Evolutionary conservation across 92 coral and sea anemone species (phyloP).

Genomic region (Palythoa caribaeorum): DNA sequence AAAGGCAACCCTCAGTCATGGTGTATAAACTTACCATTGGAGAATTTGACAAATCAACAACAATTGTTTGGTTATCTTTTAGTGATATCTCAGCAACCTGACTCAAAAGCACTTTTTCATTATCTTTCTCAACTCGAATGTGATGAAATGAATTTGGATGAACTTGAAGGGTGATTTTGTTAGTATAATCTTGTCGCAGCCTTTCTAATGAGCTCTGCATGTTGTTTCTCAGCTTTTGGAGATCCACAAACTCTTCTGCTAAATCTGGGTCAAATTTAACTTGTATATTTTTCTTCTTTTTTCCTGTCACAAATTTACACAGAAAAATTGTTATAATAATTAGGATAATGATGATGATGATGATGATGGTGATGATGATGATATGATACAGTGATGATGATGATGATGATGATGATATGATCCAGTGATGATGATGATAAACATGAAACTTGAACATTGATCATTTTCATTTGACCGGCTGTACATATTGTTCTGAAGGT

Average conservation of each 20-base stretch:
- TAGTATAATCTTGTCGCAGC: constrained; percentile 81
- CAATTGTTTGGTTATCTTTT: constrained; percentile 81
- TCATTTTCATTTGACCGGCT: too few relatives aligned
- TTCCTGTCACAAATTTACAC: constrained; percentile 32
- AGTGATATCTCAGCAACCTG: constrained; percentile 80
- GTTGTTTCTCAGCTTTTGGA: constrained; percentile 75
- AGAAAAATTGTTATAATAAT: background rate
- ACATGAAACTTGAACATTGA: background rate
- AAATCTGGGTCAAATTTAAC: constrained; percentile 80
- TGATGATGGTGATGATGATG: too few relatives aligned
- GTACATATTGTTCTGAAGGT: too few relatives aligned
- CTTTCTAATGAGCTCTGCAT: constrained; percentile 86
- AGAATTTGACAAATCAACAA: constrained; percentile 81
- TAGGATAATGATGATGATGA: background rate
- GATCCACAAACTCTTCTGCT: constrained; percentile 92
- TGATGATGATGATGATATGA: background rate
- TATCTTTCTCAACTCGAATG: constrained; percentile 71
- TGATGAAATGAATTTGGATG: constrained; percentile 80
- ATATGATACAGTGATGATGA: too few relatives aligned
- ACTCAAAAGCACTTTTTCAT: constrained; percentile 66
- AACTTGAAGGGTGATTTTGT: constrained; percentile 72
- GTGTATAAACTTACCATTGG: constrained; percentile 71
- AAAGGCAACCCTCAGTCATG: background rate
- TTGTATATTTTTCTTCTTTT: constrained; percentile 61
- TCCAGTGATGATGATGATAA: background rate